Evolutionary conservation across 2,113 vertebrate species (phyloP).

Genomic region (Coregonus clupeaformis): DNA sequence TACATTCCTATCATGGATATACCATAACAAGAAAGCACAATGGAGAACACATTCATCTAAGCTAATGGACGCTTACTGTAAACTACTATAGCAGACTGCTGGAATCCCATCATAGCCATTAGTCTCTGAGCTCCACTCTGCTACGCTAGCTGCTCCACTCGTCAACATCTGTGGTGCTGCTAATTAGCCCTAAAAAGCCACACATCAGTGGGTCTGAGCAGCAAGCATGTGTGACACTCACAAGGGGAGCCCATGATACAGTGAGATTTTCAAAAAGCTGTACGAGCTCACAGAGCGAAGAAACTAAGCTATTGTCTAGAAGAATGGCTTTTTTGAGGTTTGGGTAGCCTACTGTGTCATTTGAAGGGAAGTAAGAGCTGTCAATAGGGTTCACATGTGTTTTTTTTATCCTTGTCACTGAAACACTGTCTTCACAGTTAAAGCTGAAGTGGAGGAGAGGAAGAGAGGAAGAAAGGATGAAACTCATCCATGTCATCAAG

Average conservation of each 20-base stretch:
- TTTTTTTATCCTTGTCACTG: slow-evolving; percentile 25
- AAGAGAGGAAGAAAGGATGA: slow-evolving; percentile 13
- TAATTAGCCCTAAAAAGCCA: slow-evolving; percentile 70
- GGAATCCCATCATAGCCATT: slow-evolving; percentile 27
- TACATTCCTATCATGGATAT: background rate
- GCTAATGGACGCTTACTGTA: background rate
- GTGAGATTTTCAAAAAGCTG: slow-evolving; percentile 50
- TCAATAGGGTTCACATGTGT: slow-evolving; percentile 20
- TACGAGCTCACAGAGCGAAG: slow-evolving; percentile 35
- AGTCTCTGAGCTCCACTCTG: slow-evolving; percentile 27
- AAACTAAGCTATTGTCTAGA: background rate
- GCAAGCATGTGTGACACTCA: slow-evolving; percentile 48
- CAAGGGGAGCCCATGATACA: slow-evolving; percentile 40
- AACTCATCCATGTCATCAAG: background rate
- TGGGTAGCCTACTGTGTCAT: background rate
- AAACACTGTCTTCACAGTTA: slow-evolving; percentile 16
- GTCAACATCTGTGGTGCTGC: slow-evolving; percentile 66
- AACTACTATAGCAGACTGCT: slow-evolving; percentile 10
- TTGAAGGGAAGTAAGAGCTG: background rate
- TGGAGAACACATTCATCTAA: slow-evolving; percentile 18
- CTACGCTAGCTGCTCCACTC: too few species aligned
- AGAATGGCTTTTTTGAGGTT: background rate
- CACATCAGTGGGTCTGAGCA: slow-evolving; percentile 66
- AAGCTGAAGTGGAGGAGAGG: slow-evolving; percentile 38
- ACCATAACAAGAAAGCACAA: slow-evolving; percentile 15